Conservation (phyloP, 2,888 invertebrate species). For the Phytoseiulus persimilis region DNA sequence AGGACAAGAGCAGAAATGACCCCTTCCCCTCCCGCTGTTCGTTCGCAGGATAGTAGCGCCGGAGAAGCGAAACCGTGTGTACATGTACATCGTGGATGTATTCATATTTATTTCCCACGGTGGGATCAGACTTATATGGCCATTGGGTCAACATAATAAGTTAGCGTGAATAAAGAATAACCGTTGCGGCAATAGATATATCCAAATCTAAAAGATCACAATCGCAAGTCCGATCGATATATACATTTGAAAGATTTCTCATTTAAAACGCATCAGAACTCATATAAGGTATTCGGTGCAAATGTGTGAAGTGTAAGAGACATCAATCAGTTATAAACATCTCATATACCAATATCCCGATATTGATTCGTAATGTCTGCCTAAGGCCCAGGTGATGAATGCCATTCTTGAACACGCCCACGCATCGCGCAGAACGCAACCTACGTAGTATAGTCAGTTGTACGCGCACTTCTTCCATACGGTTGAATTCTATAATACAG, state of each 20-base stretch:
- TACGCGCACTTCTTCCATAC: background rate
- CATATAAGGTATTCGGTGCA: background rate
- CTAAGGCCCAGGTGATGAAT: background rate
- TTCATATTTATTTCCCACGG: too few relatives aligned
- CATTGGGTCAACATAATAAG: background rate
- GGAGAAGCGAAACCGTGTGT: too few relatives aligned
- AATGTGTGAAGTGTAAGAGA: background rate
- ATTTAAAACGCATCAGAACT: background rate
- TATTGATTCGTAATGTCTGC: background rate
- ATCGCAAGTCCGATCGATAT: background rate
- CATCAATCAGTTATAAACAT: background rate
- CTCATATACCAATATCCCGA: background rate
- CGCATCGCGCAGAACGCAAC: background rate
- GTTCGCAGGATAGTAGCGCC: too few relatives aligned
- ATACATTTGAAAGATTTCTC: background rate
- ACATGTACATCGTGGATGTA: too few relatives aligned
- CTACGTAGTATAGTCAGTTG: background rate
- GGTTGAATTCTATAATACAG: background rate
- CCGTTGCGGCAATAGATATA: background rate
- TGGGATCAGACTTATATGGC: too few relatives aligned
- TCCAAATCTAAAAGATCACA: background rate
- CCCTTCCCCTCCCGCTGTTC: too few relatives aligned
- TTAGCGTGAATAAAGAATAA: background rate
- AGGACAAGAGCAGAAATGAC: too few relatives aligned
- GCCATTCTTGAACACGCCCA: background rate